These are phyloP conservation scores for Sympetrum striolatum DNA, from an alignment of 2,888 invertebrate species.

Conservation along the genomic window DNA sequence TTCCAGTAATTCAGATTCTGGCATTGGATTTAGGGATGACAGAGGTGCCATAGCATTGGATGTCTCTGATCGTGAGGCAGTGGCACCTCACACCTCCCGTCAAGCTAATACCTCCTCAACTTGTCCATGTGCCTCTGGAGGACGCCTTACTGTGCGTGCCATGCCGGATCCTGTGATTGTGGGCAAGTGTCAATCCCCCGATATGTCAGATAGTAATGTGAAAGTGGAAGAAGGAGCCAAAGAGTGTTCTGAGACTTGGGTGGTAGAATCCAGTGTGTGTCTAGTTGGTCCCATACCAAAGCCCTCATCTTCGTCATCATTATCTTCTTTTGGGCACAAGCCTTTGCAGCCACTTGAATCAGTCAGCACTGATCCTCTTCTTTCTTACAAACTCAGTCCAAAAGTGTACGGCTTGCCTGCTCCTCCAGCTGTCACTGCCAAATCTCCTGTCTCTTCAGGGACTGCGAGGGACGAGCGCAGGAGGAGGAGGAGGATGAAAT, in stretches of 20 bases:
- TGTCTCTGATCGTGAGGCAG: slow-evolving; percentile 11
- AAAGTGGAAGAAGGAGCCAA: slow-evolving; percentile 20
- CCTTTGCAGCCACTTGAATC: neutral
- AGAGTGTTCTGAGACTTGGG: slow-evolving; percentile 27
- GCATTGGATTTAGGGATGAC: slow-evolving; percentile 92
- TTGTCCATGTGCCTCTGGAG: slow-evolving; percentile 48
- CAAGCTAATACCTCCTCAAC: slow-evolving; percentile 8
- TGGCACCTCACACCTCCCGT: neutral
- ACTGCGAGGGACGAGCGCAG: slow-evolving; percentile 50
- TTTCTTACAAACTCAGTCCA: slow-evolving; percentile 68
- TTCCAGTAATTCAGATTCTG: slow-evolving; percentile 93
- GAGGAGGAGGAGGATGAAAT: slow-evolving; percentile 50
- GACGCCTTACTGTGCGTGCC: slow-evolving; percentile 69
- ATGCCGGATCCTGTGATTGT: slow-evolving; percentile 66
- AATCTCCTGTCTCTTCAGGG: slow-evolving; percentile 54
- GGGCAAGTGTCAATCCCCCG: slow-evolving; percentile 36
- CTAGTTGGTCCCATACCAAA: slow-evolving; percentile 11
- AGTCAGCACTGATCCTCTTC: slow-evolving; percentile 52
- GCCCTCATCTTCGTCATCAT: slow-evolving; percentile 27
- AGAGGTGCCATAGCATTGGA: slow-evolving; percentile 22
- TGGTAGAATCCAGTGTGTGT: neutral
- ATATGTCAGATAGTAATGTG: neutral
- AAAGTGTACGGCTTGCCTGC: slow-evolving; percentile 68
- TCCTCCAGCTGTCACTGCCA: slow-evolving; percentile 23
- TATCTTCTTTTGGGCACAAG: slow-evolving; percentile 4